Percentiles rank a stretch among this genome's conserved stretches.
These are phyloP conservation scores for Troides helena DNA, from an alignment of 2,888 invertebrate species.

Conservation along the genomic window DNA sequence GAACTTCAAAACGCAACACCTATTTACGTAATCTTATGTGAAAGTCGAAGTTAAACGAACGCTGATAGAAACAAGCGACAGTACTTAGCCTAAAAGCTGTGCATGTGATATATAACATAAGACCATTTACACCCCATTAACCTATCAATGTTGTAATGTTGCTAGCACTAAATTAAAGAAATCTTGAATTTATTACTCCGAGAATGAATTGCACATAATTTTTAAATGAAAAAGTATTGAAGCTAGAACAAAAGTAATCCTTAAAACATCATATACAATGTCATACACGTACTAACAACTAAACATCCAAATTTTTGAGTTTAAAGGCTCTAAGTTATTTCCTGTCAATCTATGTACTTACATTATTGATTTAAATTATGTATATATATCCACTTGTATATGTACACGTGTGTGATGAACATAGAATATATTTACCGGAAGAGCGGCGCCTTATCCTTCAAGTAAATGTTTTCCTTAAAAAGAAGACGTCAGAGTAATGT, in stretches of 20 bases:
- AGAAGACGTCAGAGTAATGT: too few relatives aligned
- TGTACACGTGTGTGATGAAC: too few relatives aligned
- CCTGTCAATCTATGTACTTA: too few relatives aligned
- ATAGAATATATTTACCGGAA: too few relatives aligned
- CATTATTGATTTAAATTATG: too few relatives aligned
- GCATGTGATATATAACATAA: constrained; percentile 38
- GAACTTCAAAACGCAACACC: constrained; percentile 43
- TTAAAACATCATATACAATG: neutral
- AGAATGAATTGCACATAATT: neutral
- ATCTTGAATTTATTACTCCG: neutral
- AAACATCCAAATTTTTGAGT: too few relatives aligned
- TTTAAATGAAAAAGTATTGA: neutral
- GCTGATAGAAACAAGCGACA: constrained; percentile 49
- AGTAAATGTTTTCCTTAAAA: too few relatives aligned
- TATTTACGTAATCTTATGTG: constrained; percentile 61
- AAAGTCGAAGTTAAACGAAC: constrained; percentile 56
- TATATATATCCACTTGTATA: too few relatives aligned
- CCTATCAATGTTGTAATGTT: neutral
- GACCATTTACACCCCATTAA: constrained; percentile 34
- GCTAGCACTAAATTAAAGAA: neutral
- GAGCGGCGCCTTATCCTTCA: too few relatives aligned
- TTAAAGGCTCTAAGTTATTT: too few relatives aligned
- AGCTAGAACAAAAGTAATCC: neutral
- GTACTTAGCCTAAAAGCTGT: constrained; percentile 58
- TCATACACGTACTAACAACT: too few relatives aligned